Base-by-base conservation (phyloP, 2,888 invertebrate species). In the Aleiodes leptofemur region DNA sequence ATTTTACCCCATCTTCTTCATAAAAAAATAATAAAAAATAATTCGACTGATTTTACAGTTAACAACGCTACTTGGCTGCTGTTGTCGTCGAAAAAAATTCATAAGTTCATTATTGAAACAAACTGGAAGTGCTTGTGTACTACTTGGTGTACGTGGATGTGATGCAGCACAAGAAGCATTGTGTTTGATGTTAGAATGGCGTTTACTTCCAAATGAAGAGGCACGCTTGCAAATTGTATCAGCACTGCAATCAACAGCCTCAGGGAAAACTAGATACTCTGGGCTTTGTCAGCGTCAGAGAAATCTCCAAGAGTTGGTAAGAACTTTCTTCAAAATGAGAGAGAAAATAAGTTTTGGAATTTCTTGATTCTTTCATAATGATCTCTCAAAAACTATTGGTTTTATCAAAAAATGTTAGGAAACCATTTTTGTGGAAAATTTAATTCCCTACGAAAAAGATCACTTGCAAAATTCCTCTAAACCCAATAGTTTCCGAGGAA, bases 171-270 rank as follows among this genome's bases (percentile, higher is more conserved):
- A 94, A 85, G 92, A 95, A 88, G 93, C 93, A 0, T 90, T 96
- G 71, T 95, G 95, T 88, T 91, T 94, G 68, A 94, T 95, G 93
- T 90, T 96, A 77, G 96, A 96, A 88, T 93, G 95, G 93, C 93
- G 95, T 83, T 91, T 95, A 34, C 87, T 93, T 29, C 90, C 92
- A 43, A 91, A 91, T 79, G 93, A 93, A 80, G 93, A 93, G 82
- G 91, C 91, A 9, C 91, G 92, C 81, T 89, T 94, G 80, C 95
- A 95, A 90, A 93, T 94, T 76, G 94, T 94, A 59, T 94, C 94
- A 43, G 93, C 95, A 0, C 90, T 95, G 72, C 94, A 95, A 86
- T 94, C 93, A 77, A 95, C 95, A 7, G 90, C 92, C 43, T 90
- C 92, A 11, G 96, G 96, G 9, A 92, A 93, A 84, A 90, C 91